phyloP scores from a whole-genome alignment of 92 coral and sea anemone genomes.

The Zoanthus solanderi region DNA sequence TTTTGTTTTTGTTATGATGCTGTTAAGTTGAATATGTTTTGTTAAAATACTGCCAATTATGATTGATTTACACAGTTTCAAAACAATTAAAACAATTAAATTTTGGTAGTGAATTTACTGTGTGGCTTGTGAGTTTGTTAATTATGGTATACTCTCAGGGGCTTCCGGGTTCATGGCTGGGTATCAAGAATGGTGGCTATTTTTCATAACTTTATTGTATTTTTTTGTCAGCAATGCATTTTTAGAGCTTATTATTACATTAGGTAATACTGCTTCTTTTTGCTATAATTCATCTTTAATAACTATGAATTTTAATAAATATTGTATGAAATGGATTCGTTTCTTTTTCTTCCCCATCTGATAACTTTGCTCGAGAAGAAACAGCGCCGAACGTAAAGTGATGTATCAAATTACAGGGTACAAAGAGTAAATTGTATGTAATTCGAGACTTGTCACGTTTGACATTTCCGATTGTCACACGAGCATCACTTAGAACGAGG shows the following conservation, averaged over 20 bases:
- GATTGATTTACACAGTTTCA: slow-evolving; percentile 22
- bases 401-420: slow-evolving; percentile 23
- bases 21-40: slow-evolving; percentile 11
- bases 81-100: slow-evolving; percentile 20
- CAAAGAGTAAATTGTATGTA: slow-evolving; percentile 19
- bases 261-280: slow-evolving; percentile 11
- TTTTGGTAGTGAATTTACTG: slow-evolving; percentile 11
- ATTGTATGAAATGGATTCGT: neutral
- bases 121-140: slow-evolving; percentile 22
- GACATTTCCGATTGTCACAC: slow-evolving; percentile 29
- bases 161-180: slow-evolving; percentile 3
- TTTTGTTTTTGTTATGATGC: slow-evolving; percentile 12
- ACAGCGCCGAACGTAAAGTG: slow-evolving; percentile 16
- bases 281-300: slow-evolving; percentile 6
- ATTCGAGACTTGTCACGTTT: slow-evolving; percentile 29
- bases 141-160: slow-evolving; percentile 10
- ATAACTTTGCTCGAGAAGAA: neutral
- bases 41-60: slow-evolving; percentile 27
- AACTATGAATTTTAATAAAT: slow-evolving; percentile 1
- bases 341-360: neutral
- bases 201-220: neutral
- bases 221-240: slow-evolving; percentile 3
- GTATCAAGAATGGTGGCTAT: slow-evolving; percentile 1
- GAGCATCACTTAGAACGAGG: slow-evolving; percentile 13
- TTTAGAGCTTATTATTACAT: slow-evolving; percentile 4